Conservation (phyloP, 2,797 vertebrate species). For the Falco berigora region DNA sequence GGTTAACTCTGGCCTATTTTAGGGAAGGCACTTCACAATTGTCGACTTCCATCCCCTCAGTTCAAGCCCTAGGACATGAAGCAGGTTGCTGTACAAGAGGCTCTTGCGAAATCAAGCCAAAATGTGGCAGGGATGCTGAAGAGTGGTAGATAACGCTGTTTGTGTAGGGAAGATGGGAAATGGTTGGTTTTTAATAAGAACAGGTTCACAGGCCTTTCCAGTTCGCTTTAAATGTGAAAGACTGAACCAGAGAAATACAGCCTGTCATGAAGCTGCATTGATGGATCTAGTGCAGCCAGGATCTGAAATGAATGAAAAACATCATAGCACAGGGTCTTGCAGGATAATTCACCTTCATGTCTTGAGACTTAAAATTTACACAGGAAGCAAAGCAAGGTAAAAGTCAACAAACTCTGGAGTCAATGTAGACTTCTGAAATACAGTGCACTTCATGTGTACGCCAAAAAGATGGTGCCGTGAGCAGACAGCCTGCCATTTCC, state of each 20-base stretch:
- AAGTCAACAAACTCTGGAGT: background rate
- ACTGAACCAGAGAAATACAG: background rate
- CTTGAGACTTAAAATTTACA: background rate
- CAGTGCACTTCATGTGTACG: background rate
- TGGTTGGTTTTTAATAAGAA: background rate
- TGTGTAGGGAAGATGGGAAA: background rate
- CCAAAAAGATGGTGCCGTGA: background rate
- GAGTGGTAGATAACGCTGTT: background rate
- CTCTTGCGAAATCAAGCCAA: background rate
- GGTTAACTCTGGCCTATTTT: background rate
- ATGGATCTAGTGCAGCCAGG: background rate
- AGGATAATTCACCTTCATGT: background rate
- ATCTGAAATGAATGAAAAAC: background rate
- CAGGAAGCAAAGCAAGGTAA: background rate
- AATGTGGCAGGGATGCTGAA: background rate
- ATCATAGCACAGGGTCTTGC: background rate
- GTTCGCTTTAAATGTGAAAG: background rate
- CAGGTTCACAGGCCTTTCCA: background rate
- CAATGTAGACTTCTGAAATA: background rate
- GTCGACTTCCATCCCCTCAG: background rate
- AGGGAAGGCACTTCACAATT: background rate
- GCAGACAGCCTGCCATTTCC: background rate
- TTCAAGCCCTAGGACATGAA: background rate
- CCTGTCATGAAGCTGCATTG: background rate
- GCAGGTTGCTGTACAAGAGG: background rate